Evolutionary conservation across 2,888 invertebrate species (phyloP), one percentile per base, ranked within the genome.

Genomic region (Argyresthia goedartella): DNA sequence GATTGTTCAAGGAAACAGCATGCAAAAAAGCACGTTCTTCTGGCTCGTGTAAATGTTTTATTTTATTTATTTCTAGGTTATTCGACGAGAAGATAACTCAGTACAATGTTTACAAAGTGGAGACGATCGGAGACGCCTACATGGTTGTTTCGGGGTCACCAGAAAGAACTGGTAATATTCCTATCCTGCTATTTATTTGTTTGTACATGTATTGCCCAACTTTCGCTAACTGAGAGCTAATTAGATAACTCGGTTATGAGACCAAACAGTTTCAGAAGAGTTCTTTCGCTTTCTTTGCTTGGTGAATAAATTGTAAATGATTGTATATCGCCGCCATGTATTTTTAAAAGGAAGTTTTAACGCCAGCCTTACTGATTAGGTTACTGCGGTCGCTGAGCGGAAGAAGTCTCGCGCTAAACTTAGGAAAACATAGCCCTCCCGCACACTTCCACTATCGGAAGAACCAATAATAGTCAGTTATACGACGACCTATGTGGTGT

Each of bases 101-200:
- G 57, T 92, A 91, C 67, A 91, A 92, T 60, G 93, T 93, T 0
- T 93, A 93, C 74, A 93, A 93, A 62, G 92, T 92, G 49, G 90
- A 90, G 61, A 90, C 90, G 0, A 90, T 90, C 11, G 89, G 90
- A 0, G 89, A 90, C 59, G 89, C 90, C 0, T 90, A 90, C 61
- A 90, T 90, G 90, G 89, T 89, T 0, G 89, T 88, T 1, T 89
- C 89, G 0, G 89, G 89, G 0, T 63, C 89, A 14, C 89, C 89
- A 0, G 85, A 88, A 60, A 73, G 88, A 58, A 89, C 89, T 57
- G 89, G 89, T 89, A 58, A 25, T 25, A 57, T 39, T n/a, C 8
- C 9, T 39, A 3, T 8, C 39, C 3, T 39, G 4, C 2, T n/a
- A 39, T 39, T 36, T 36, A n/a, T n/a, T n/a, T n/a, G n/a, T 33